Conservation (phyloP, 37 sponge, comb jelly and placozoan species). For the Chondrilla cf. caribensis region DNA sequence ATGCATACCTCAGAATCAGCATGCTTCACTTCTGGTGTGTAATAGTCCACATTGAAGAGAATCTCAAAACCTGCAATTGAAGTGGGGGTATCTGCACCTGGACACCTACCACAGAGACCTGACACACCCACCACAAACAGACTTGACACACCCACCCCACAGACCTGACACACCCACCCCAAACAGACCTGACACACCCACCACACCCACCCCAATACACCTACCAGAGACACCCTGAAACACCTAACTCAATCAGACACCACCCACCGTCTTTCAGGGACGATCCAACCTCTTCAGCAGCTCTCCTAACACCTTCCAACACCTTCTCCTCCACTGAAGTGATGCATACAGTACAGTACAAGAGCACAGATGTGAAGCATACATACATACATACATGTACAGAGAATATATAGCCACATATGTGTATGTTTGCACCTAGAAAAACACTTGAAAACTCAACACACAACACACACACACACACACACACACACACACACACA, state of each 20-base stretch:
- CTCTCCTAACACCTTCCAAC: not conserved
- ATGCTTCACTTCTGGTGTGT: conserved; percentile 57
- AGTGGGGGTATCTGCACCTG: too few relatives aligned
- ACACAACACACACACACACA: too few relatives aligned
- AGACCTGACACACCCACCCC: conserved; percentile 1
- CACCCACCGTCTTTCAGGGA: not conserved
- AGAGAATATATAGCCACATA: too few relatives aligned
- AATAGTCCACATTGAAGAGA: conserved; percentile 73
- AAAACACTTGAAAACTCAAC: too few relatives aligned
- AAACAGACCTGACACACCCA: not conserved
- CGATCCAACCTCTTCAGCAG: not conserved
- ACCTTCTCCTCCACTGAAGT: not conserved
- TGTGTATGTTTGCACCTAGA: too few relatives aligned
- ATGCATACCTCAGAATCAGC: conserved; percentile 56
- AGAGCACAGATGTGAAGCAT: too few relatives aligned
- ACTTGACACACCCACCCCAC: too few relatives aligned
- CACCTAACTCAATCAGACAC: not conserved
- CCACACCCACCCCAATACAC: not conserved
- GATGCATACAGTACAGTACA: too few relatives aligned
- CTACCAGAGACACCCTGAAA: not conserved
- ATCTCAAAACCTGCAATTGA: conserved; percentile 77
- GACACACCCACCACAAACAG: too few relatives aligned
- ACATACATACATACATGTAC: too few relatives aligned
- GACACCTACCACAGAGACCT: too few relatives aligned
- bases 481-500: too few relatives aligned